Conservation (phyloP, 2,113 vertebrate species). For the Caracal caracal region DNA sequence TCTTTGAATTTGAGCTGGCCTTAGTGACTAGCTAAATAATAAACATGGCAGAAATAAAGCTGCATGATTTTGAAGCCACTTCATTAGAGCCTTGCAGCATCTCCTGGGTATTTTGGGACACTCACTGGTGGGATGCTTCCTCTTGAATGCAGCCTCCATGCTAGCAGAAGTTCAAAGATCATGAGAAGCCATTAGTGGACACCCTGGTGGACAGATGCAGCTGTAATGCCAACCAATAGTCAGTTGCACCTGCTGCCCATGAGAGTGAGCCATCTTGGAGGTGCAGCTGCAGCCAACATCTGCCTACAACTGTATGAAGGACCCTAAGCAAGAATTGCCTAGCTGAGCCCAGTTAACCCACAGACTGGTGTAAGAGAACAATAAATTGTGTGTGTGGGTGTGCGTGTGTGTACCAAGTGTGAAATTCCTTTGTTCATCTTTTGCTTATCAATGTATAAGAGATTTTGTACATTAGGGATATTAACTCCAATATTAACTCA, state of each 20-base stretch:
- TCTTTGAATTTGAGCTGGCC: neutral
- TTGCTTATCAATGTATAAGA: neutral
- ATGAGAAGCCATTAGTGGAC: neutral
- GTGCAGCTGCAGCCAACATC: neutral
- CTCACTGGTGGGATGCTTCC: neutral
- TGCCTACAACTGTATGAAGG: neutral
- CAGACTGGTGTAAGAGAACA: neutral
- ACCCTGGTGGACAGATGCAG: neutral
- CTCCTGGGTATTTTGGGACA: neutral
- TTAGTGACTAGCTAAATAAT: neutral
- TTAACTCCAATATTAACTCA: neutral
- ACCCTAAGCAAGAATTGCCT: neutral
- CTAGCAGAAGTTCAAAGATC: neutral
- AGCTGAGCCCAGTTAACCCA: neutral
- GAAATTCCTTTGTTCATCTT: neutral
- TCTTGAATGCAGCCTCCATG: neutral
- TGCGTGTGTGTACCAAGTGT: neutral
- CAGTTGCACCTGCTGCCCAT: neutral
- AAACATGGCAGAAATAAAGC: neutral
- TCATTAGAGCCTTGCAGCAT: neutral
- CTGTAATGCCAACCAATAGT: neutral
- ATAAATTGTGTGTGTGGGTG: neutral
- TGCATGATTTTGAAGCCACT: neutral
- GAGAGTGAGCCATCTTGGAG: neutral
- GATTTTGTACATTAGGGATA: neutral